Conservation (phyloP, 2,113 vertebrate genomes). For the Actinemys pallida region DNA sequence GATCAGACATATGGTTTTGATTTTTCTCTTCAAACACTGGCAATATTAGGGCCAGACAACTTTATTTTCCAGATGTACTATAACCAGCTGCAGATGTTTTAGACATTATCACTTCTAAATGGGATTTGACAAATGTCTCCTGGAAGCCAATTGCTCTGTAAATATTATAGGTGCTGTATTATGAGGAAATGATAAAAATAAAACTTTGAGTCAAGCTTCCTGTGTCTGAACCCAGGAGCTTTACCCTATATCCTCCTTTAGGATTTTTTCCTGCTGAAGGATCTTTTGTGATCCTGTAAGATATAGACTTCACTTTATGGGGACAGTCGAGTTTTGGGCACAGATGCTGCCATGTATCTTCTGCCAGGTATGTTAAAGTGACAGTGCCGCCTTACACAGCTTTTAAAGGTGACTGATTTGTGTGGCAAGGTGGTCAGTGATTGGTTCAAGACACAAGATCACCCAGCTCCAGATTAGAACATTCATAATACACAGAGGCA, state of each 20-base stretch:
- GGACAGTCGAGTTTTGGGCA: background rate
- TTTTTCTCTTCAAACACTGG: constrained; percentile 19
- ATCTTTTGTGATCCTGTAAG: background rate
- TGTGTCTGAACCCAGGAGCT: constrained; percentile 25
- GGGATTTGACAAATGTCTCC: constrained; percentile 58
- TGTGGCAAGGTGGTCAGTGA: background rate
- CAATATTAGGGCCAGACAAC: background rate
- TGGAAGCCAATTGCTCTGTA: constrained; percentile 57
- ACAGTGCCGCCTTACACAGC: background rate
- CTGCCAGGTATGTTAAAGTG: background rate
- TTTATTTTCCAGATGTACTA: constrained; percentile 62
- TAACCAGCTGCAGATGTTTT: constrained; percentile 69
- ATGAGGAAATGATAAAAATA: constrained; percentile 42
- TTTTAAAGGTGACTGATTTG: background rate
- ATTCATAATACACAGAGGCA: background rate
- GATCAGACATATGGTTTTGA: constrained; percentile 48
- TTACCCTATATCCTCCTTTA: constrained; percentile 22
- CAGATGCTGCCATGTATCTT: background rate
- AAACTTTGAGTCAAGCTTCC: constrained; percentile 55
- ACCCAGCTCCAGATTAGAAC: background rate
- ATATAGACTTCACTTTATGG: background rate
- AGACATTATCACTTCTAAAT: constrained; percentile 51
- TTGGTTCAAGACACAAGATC: background rate
- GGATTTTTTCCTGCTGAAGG: constrained; percentile 15
- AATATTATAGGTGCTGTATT: constrained; percentile 35